Conservation (phyloP, 2,113 vertebrate species). For the Daboia siamensis region DNA sequence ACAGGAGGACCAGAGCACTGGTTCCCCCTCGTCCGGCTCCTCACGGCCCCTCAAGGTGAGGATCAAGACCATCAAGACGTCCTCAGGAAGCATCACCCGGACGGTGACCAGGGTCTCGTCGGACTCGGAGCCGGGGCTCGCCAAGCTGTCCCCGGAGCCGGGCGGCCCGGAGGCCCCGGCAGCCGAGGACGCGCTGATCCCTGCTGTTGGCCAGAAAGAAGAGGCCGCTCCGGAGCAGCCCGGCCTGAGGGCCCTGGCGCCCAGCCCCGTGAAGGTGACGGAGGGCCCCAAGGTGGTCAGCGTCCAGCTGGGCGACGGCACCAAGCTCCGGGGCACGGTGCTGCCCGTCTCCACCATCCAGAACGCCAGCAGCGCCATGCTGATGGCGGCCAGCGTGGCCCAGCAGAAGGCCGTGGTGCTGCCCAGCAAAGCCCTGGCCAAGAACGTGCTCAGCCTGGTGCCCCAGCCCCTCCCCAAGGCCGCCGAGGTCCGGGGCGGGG, state of each 20-base stretch:
- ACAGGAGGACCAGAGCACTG: conserved; percentile 57
- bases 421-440: conserved; percentile 67
- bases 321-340: conserved; percentile 79
- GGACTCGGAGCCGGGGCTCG: conserved; percentile 59
- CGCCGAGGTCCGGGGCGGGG: conserved; percentile 34
- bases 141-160: rapidly evolving
- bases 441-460: conserved; percentile 73
- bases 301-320: conserved; percentile 65
- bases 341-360: conserved; percentile 83
- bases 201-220: rapidly evolving
- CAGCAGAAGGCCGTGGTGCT: conserved; percentile 76
- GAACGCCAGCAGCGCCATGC: conserved; percentile 92
- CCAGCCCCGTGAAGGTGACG: conserved; percentile 43
- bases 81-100: conserved; percentile 80
- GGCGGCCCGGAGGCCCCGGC: rapidly evolving
- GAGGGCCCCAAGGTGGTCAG: conserved; percentile 72
- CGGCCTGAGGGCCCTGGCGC: conserved; percentile 6
- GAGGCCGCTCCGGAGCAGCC: background rate
- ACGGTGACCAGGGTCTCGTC: conserved; percentile 80
- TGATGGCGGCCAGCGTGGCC: conserved; percentile 76
- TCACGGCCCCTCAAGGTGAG: conserved; percentile 86
- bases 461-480: conserved; percentile 69
- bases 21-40: conserved; percentile 70
- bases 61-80: conserved; percentile 92
- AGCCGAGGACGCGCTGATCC: rapidly evolving